Conservation (phyloP, 2,888 invertebrate species). For the Nemotelus pantherinus region DNA sequence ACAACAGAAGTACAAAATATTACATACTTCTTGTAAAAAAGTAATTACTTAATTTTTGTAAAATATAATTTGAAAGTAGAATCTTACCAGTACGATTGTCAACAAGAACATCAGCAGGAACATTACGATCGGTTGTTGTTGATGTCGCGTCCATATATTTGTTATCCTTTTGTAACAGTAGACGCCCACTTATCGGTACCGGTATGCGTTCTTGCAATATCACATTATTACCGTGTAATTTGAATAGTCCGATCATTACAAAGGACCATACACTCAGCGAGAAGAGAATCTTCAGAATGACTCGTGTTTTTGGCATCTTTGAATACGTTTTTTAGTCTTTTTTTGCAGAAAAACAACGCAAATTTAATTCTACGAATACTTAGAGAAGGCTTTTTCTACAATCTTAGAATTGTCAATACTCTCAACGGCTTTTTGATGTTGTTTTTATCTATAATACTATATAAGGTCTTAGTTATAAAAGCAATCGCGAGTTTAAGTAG, state of each 20-base stretch:
- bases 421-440: too few species aligned
- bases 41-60: too few species aligned
- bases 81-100: conserved; percentile 64
- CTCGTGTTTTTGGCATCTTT: conserved; percentile 62
- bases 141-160: conserved; percentile 61
- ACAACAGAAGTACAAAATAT: too few species aligned
- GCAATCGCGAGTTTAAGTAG: too few species aligned
- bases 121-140: conserved; percentile 64
- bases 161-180: conserved; percentile 63
- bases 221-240: conserved; percentile 63
- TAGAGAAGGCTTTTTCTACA: too few species aligned
- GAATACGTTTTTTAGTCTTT: conserved; percentile 13
- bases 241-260: conserved; percentile 63
- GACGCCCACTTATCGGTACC: conserved; percentile 62
- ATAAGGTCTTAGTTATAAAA: too few species aligned
- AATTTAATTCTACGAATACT: neutral
- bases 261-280: conserved; percentile 65
- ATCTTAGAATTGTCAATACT: too few species aligned
- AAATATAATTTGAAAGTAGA: neutral
- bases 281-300: conserved; percentile 63
- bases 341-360: neutral
- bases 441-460: too few species aligned
- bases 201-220: conserved; percentile 62
- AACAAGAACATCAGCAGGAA: conserved; percentile 64
- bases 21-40: too few species aligned